Evolutionary conservation across 2,888 invertebrate species (phyloP).

Genomic region (Pilophorus perplexus): DNA sequence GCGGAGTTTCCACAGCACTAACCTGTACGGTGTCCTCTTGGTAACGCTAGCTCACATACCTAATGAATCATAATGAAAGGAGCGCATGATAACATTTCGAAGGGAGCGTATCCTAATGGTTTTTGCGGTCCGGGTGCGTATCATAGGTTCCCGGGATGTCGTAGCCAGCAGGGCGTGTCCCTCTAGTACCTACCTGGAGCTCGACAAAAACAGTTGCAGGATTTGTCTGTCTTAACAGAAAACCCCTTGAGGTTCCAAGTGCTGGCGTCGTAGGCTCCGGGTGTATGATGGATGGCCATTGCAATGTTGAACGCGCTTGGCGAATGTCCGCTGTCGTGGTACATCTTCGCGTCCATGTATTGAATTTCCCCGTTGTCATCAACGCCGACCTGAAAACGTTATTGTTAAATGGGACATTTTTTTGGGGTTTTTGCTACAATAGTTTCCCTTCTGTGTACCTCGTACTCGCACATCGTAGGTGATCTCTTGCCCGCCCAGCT

Average conservation of each 20-base stretch:
- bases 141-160: no score
- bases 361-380: constrained; percentile 65
- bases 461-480: constrained; percentile 63
- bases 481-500: constrained; percentile 65
- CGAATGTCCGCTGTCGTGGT: constrained; percentile 56
- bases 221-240: constrained; percentile 62
- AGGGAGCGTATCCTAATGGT: no score
- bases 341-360: constrained; percentile 58
- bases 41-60: no score
- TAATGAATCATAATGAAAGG: no score
- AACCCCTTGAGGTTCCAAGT: constrained; percentile 58
- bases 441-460: constrained; percentile 52
- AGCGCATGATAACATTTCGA: no score
- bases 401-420: not conserved
- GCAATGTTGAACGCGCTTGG: constrained; percentile 43
- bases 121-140: no score
- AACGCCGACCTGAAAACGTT: constrained; percentile 53
- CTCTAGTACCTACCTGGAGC: constrained; percentile 62
- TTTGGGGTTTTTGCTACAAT: not conserved
- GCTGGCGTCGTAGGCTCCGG: constrained; percentile 60
- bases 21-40: no score
- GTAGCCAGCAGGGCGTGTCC: no score
- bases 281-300: constrained; percentile 29
- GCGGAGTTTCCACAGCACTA: no score
- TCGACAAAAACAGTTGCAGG: constrained; percentile 68